Evolutionary conservation across 1,140 invertebrate species (phyloP), one percentile per base, ranked within the genome.

Genomic region (Delia radicum): DNA sequence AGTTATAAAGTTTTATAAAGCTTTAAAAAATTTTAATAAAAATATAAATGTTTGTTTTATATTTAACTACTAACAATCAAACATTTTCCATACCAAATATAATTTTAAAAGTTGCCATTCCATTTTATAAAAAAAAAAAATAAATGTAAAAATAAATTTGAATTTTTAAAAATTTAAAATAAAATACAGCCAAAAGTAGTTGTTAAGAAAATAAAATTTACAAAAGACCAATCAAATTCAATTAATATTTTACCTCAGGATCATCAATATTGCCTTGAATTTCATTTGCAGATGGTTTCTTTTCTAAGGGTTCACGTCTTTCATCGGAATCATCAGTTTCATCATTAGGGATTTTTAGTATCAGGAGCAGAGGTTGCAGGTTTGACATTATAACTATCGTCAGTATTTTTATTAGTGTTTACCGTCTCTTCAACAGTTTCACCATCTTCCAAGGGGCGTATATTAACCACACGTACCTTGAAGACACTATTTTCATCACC

Each of bases 381-480:
- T 12, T 37, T 55, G 15, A 31, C n/a, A 24, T 67, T 4, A 1
- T n/a, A n/a, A n/a, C n/a, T n/a, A n/a, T n/a, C n/a, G n/a, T n/a
- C n/a, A n/a, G n/a, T n/a, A n/a, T n/a, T n/a, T n/a, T n/a, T n/a
- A n/a, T n/a, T n/a, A n/a, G 21, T 69, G 74, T 42, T 76, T 8
- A 79, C 75, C 15, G 81, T 80, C 75, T 85, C 80, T 21, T 37
- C 75, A 8, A 81, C 78, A 31, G 81, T 80, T 75, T 85, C 84
- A 65, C 80, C 84, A 15, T 80, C 82, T 2, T 82, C 83, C 71
- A 85, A 28, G 2, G 84, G 84, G 61, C 83, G 84, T 28, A 85
- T 79, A 55, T 85, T 85, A 2, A 85, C 81, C 71, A 85, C 33
- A 33, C 84, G 84, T 28, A 85, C 82, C 79, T 83, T 85, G 77